A percentile compares a stretch with the other conserved stretches of the same genome.
These are phyloP conservation scores for Ctenodactylus gundi DNA, from an alignment of 2,113 vertebrate species.

Conservation along the genomic window DNA sequence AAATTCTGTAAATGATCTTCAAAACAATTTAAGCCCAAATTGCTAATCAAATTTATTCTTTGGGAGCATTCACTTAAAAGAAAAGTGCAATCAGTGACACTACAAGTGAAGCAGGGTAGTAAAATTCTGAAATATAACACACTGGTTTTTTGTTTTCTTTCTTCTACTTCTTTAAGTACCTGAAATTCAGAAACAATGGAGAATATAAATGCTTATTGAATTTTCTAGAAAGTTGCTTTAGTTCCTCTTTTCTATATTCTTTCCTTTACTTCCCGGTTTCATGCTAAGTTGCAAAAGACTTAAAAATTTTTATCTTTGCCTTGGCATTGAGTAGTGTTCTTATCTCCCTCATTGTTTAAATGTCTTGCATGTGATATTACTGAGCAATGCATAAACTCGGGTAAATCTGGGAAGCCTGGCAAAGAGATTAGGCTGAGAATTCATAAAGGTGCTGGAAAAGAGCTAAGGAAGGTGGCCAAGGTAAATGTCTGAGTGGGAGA, in stretches of 20 bases:
- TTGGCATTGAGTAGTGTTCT: neutral
- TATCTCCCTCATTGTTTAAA: neutral
- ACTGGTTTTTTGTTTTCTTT: neutral
- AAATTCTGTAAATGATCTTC: neutral
- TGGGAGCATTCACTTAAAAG: conserved; percentile 1
- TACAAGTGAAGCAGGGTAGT: neutral
- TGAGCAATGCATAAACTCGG: neutral
- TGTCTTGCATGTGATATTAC: neutral
- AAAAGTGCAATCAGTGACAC: neutral
- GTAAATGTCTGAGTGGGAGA: neutral
- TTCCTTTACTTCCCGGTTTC: neutral
- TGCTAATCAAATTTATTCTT: neutral
- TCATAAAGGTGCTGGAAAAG: neutral
- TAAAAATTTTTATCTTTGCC: neutral
- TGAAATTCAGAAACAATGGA: neutral
- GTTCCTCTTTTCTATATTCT: neutral
- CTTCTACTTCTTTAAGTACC: neutral
- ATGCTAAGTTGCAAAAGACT: neutral
- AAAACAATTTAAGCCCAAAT: neutral
- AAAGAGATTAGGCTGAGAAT: neutral
- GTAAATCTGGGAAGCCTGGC: neutral
- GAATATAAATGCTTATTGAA: neutral
- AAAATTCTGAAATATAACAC: neutral
- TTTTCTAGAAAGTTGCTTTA: neutral
- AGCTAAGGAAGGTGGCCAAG: neutral